A percentile compares a stretch with the other conserved stretches of the same genome.
Conservation (phyloP, 1,140 invertebrate genomes). For the Drosophila virilis region DNA sequence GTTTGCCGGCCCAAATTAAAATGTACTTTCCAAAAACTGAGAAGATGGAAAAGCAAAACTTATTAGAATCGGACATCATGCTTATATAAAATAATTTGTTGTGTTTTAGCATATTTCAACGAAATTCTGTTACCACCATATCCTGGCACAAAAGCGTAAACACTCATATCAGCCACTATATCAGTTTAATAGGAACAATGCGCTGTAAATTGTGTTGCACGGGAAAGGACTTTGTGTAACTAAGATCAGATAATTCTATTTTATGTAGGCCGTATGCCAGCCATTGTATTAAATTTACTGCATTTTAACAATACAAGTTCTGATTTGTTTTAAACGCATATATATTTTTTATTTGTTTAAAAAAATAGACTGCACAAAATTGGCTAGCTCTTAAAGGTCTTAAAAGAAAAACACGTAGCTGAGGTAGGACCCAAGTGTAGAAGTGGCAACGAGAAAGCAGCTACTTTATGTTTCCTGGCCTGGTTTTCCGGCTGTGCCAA, state of each 20-base stretch:
- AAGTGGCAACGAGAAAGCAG: slow-evolving; percentile 9
- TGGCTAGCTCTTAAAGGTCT: slow-evolving; percentile 13
- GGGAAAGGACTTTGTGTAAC: not conserved
- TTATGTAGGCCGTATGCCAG: not conserved
- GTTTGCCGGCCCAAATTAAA: slow-evolving; percentile 45
- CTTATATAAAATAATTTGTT: too few relatives aligned
- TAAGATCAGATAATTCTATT: not conserved
- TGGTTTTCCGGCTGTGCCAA: slow-evolving; percentile 56
- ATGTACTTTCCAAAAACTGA: slow-evolving; percentile 40
- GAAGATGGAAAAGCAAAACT: slow-evolving; percentile 4
- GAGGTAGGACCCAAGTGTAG: not conserved
- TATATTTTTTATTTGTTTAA: not conserved
- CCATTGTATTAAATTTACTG: too few relatives aligned
- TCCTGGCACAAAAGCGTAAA: too few relatives aligned
- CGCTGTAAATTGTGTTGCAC: too few relatives aligned
- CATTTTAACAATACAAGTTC: not conserved
- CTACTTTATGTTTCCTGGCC: slow-evolving; percentile 38
- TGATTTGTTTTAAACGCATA: not conserved
- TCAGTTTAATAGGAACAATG: too few relatives aligned
- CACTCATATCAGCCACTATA: too few relatives aligned
- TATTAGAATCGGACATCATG: too few relatives aligned
- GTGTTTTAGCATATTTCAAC: too few relatives aligned
- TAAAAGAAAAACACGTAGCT: slow-evolving; percentile 2
- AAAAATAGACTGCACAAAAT: slow-evolving; percentile 38
- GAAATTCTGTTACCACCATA: too few relatives aligned